These are phyloP conservation scores for Steinernema hermaphroditum DNA, from an alignment of 2,888 invertebrate genomes.

Conservation along the genomic window DNA sequence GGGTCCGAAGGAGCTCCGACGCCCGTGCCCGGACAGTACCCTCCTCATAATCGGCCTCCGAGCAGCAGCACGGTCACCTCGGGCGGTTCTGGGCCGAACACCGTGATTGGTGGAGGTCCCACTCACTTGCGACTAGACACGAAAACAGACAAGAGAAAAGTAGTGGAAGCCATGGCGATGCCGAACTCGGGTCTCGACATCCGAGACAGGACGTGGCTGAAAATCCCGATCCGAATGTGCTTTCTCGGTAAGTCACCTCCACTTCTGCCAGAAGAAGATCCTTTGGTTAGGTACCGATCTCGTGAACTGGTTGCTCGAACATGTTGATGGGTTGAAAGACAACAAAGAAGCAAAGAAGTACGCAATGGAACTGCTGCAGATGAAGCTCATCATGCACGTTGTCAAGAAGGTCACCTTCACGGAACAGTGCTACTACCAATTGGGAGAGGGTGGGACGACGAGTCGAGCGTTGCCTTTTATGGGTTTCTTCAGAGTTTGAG, in stretches of 20 bases:
- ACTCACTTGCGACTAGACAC: conserved; percentile 45
- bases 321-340: conserved; percentile 55
- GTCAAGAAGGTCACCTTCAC: conserved; percentile 62
- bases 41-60: conserved; percentile 40
- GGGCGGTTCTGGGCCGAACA: conserved; percentile 12
- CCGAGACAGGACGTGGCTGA: conserved; percentile 95
- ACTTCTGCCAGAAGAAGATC: neutral
- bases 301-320: conserved; percentile 59
- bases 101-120: neutral
- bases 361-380: conserved; percentile 54
- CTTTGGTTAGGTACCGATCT: conserved; percentile 56
- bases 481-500: conserved; percentile 18
- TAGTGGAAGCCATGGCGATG: conserved; percentile 91
- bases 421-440: conserved; percentile 63
- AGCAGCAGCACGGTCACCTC: conserved; percentile 48
- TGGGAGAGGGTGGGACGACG: conserved; percentile 38
- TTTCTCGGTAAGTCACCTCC: conserved; percentile 76
- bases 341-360: conserved; percentile 54
- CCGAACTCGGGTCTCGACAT: conserved; percentile 95
- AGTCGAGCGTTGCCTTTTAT: neutral
- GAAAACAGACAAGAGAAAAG: conserved; percentile 67
- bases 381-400: conserved; percentile 59
- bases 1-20: conserved; percentile 65
- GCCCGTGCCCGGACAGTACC: conserved; percentile 62
- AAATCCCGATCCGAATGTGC: conserved; percentile 96